Conservation (phyloP, 2,113 vertebrate species). For the Cryptoleucopteryx plumbea region DNA sequence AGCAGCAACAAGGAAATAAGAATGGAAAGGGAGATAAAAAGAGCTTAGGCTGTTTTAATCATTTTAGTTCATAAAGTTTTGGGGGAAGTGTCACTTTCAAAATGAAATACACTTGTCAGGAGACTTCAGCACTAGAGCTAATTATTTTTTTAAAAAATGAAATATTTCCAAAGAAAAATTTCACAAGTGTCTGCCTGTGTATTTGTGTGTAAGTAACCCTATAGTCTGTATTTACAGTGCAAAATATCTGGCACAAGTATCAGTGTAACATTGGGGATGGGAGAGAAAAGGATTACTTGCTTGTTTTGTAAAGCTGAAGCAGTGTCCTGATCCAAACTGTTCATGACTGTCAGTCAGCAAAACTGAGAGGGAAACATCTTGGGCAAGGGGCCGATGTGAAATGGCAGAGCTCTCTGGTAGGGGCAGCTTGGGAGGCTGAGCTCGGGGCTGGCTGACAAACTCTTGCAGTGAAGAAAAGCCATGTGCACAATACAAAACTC, state of each 20-base stretch:
- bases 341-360: background rate
- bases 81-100: background rate
- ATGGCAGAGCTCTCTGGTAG: background rate
- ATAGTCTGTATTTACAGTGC: background rate
- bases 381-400: rapidly evolving
- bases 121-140: background rate
- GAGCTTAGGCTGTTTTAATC: background rate
- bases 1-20: background rate
- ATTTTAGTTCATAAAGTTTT: background rate
- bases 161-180: background rate
- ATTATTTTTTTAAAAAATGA: background rate
- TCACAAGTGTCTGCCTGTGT: background rate
- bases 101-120: background rate
- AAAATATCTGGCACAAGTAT: background rate
- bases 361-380: background rate
- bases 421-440: background rate
- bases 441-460: background rate
- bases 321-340: background rate
- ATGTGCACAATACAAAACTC: rapidly evolving
- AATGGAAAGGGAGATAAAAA: background rate
- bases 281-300: background rate
- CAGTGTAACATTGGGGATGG: background rate
- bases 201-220: background rate
- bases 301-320: background rate
- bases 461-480: background rate